Conservation (phyloP, 2,797 vertebrate genomes). For the Sylvia borin region DNA sequence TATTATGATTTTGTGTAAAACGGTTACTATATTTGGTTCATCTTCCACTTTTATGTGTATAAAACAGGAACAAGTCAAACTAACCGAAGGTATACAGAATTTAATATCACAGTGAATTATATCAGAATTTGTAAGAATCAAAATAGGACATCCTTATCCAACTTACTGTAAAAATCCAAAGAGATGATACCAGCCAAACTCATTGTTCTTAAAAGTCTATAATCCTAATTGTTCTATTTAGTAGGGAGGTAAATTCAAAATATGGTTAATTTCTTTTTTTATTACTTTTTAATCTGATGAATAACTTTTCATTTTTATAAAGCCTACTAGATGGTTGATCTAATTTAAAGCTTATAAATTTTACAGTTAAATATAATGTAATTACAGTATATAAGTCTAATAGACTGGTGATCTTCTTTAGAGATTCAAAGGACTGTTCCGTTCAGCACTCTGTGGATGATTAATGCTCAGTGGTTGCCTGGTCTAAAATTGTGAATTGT, state of each 20-base stretch:
- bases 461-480: constrained; percentile 72
- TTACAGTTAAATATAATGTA: constrained; percentile 61
- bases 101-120: background rate
- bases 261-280: constrained; percentile 60
- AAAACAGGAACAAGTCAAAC: background rate
- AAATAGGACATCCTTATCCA: background rate
- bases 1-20: background rate
- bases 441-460: constrained; percentile 45
- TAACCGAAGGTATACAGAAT: background rate
- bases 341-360: constrained; percentile 74
- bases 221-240: constrained; percentile 11
- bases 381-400: constrained; percentile 67
- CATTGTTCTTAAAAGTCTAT: background rate
- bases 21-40: background rate
- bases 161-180: background rate
- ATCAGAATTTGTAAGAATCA: background rate
- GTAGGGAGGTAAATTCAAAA: background rate
- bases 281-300: constrained; percentile 71
- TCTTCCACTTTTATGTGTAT: background rate
- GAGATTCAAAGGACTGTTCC: constrained; percentile 65
- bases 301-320: constrained; percentile 69
- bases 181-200: background rate
- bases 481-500: constrained; percentile 64
- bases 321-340: constrained; percentile 64
- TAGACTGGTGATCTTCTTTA: constrained; percentile 57